Evolutionary conservation across 1,140 invertebrate genomes (phyloP), one percentile per base, ranked within the genome.

Genomic region (Magallana angulata): DNA sequence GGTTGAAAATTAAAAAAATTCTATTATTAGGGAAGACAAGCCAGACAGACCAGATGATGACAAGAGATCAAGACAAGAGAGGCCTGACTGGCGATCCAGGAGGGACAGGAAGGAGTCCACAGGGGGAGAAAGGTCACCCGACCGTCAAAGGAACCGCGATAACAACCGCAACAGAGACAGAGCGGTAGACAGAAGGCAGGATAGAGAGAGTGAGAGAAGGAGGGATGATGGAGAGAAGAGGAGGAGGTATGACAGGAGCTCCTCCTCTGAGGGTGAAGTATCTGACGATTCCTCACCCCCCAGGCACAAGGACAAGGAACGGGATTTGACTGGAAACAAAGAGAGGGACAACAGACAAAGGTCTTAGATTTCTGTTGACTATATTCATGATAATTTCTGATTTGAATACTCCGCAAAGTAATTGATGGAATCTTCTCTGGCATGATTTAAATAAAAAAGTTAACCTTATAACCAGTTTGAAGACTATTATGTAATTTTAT

Each of bases 261-360:
- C 68, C 12, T 76, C 68, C 68, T 76, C 68, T 4, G 68, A 76
- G 24, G 68, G 68, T 8, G 68, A 76, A 76, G 68, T 76, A 4
- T 76, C 68, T 76, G 68, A 76, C 11, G 68, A 76, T 76, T 76
- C 68, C 24, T 76, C 68, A 7, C 68, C 68, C 3, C 24, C 68
- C 68, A 76, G 68, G 36, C 68, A 76, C 24, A 76, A 30, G 68
- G 68, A 76, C 6, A 76, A 24, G 68, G 68, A 30, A 9, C 11
- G 60, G n/a, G 14, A 62, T n/a, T 12, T 30, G 24, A 30, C 68
- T 12, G 68, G 68, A 12, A 11, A 36, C 68, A 71, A 30, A 24
- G 18, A 68, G 0, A 68, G 64, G 18, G 36, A 71, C 68, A 62
- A 16, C 11, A 76, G 68, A 24, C 18, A 12, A 8, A 76, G 68